Base-by-base conservation (phyloP, 2,888 invertebrate genomes). In the Chydorus sphaericus region DNA sequence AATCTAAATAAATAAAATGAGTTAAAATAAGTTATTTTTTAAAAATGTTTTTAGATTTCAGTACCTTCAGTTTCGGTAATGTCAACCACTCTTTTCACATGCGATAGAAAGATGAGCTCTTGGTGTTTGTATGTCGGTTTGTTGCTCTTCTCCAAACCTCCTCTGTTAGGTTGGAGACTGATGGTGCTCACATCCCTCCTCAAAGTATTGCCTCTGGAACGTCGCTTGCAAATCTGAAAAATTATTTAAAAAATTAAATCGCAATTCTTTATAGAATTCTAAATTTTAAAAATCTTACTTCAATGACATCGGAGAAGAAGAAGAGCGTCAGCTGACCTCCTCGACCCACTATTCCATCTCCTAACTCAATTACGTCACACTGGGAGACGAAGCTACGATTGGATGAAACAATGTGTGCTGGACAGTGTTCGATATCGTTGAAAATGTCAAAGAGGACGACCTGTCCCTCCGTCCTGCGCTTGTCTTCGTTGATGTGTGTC, bases 391-490 rank as follows among this genome's bases (percentile, higher is more conserved):
- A 92, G 64, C 80, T 83, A 55, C 94, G 80, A 71, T 93, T 92
- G 6, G 94, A 92, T 7, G 92, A 93, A 38, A 94, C 84, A 62
- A 96, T 75, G 68, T 91, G 86, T 70, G 89, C 89, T 61, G 97
- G 96, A 71, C 94, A 96, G 70, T 91, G 89, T 68, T 97, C 96
- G 66, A 98, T 97, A 69, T 96, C 94, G 70, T 96, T 92, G 72
- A 94, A 89, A 62, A 96, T 90, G 73, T 93, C 91, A 73, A 98
- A 94, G 79, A 97, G 86, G 63, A 86, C 90, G 68, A 93, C 80
- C 71, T 93, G 90, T 14, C 89, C 89, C 73, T 97, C 97, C 1
- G 94, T 92, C 75, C 87, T 89, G 65, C 94, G 77, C 71, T 94
- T 96, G 72, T 94, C 93, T 74, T 97, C 96, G 72, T 98, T 98